Evolutionary conservation across 2,888 invertebrate genomes (phyloP).

Genomic region (Amphipyra tragopoginis): DNA sequence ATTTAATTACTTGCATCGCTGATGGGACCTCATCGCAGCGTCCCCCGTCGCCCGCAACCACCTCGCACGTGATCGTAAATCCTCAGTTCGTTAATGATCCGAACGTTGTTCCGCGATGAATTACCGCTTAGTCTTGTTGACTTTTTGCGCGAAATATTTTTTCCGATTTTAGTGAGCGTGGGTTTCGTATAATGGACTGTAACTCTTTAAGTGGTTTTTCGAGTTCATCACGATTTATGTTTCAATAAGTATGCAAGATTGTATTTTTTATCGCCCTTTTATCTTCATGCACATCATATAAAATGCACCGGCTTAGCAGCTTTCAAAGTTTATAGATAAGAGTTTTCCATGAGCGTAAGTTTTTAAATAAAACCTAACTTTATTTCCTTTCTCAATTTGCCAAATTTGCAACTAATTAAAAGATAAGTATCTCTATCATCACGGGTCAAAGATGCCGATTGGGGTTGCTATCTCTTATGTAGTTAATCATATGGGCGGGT

Average conservation of each 20-base stretch:
- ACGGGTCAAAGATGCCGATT: conserved; percentile 57
- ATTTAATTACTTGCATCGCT: conserved; percentile 87
- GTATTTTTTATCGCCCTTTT: conserved; percentile 73
- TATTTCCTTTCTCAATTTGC: conserved; percentile 26
- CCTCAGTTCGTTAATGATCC: conserved; percentile 85
- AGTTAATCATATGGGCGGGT: conserved; percentile 64
- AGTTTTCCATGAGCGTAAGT: conserved; percentile 32
- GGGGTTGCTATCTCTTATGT: conserved; percentile 58
- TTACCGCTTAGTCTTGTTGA: conserved; percentile 84
- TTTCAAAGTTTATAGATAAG: conserved; percentile 61
- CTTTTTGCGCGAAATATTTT: conserved; percentile 81
- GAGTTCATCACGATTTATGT: conserved; percentile 83
- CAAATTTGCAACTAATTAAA: conserved; percentile 47
- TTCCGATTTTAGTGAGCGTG: conserved; percentile 80
- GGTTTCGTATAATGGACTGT: conserved; percentile 80
- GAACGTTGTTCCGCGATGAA: conserved; percentile 82
- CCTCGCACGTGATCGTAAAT: conserved; percentile 86
- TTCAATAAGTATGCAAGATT: conserved; percentile 79
- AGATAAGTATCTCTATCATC: conserved; percentile 50
- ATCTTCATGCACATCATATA: conserved; percentile 72
- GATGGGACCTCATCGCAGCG: conserved; percentile 68
- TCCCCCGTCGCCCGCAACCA: conserved; percentile 60
- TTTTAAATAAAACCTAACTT: conserved; percentile 20
- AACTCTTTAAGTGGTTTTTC: conserved; percentile 84
- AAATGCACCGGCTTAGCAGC: conserved; percentile 64